Evolutionary conservation across 2,888 invertebrate genomes (phyloP).

Genomic region (Elmis aenea): DNA sequence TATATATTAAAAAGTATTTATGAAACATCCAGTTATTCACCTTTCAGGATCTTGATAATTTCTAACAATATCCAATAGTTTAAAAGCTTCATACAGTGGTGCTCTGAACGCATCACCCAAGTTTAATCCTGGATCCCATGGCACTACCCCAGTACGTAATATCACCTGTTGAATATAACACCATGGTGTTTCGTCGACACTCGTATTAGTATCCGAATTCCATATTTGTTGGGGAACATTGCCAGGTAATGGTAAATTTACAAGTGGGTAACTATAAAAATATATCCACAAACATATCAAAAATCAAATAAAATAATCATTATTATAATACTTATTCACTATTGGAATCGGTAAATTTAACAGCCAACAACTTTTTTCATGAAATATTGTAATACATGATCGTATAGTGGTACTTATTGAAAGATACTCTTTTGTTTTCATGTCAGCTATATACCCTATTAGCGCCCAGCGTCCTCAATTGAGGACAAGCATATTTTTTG

Average conservation of each 20-base stretch:
- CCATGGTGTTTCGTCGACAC: constrained; percentile 50
- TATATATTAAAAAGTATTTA: neutral
- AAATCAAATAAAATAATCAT: neutral
- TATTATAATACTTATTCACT: too few species aligned
- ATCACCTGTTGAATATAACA: constrained; percentile 74
- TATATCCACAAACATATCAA: too few species aligned
- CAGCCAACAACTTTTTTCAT: too few species aligned
- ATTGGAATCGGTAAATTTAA: too few species aligned
- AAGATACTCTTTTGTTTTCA: too few species aligned
- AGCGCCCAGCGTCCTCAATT: too few species aligned
- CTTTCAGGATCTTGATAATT: constrained; percentile 72
- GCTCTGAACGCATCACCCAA: constrained; percentile 89
- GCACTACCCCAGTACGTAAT: constrained; percentile 68
- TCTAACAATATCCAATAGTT: constrained; percentile 76
- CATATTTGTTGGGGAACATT: constrained; percentile 74
- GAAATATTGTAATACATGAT: too few species aligned
- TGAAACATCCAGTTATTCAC: constrained; percentile 46
- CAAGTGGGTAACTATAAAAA: constrained; percentile 69
- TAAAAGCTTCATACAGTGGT: constrained; percentile 85
- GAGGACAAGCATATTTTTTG: too few species aligned
- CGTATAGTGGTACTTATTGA: too few species aligned
- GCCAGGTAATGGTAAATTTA: constrained; percentile 85
- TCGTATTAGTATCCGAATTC: constrained; percentile 49
- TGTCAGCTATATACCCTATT: too few species aligned
- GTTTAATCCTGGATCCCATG: constrained; percentile 78